These are phyloP conservation scores for Caenorhabditis sp. DNA, from an alignment of 2,888 invertebrate genomes.

Conservation along the genomic window DNA sequence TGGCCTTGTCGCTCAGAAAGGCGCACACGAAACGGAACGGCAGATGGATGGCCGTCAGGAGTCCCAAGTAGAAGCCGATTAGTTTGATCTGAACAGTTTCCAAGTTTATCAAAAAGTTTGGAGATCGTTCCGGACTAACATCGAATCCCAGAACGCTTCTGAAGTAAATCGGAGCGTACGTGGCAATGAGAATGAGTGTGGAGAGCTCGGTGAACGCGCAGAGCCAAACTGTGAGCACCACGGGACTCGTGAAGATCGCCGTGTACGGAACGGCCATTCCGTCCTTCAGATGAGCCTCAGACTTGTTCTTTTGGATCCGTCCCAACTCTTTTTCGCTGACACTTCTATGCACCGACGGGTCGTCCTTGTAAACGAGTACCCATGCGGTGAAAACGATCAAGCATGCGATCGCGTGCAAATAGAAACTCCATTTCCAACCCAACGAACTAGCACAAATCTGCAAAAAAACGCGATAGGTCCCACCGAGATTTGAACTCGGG, in stretches of 20 bases:
- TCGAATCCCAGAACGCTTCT: constrained; percentile 51
- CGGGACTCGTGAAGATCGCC: constrained; percentile 62
- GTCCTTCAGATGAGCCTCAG: constrained; percentile 62
- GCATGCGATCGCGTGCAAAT: constrained; percentile 58
- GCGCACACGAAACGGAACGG: constrained; percentile 68
- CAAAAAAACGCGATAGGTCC: constrained; percentile 57
- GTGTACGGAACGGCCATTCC: constrained; percentile 67
- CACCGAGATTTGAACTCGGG: constrained; percentile 72
- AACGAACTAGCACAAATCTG: constrained; percentile 61
- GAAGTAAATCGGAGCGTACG: constrained; percentile 70
- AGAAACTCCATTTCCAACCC: constrained; percentile 74
- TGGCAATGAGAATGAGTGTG: constrained; percentile 61
- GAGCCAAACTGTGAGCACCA: constrained; percentile 66
- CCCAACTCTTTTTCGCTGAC: constrained; percentile 58
- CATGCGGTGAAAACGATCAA: constrained; percentile 49
- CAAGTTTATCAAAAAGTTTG: too few relatives aligned
- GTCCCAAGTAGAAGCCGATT: constrained; percentile 50
- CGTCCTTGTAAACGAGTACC: constrained; percentile 56
- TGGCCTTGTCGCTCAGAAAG: constrained; percentile 65
- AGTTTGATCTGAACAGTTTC: constrained; percentile 34
- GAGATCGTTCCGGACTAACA: background rate
- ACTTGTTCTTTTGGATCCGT: constrained; percentile 68
- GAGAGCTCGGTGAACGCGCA: constrained; percentile 70
- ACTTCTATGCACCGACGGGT: constrained; percentile 48
- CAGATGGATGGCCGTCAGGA: constrained; percentile 57